Percentiles rank a stretch among this genome's conserved stretches.
Evolutionary conservation across 2,797 vertebrate species (phyloP).

Genomic region (Acipenser transmontanus): DNA sequence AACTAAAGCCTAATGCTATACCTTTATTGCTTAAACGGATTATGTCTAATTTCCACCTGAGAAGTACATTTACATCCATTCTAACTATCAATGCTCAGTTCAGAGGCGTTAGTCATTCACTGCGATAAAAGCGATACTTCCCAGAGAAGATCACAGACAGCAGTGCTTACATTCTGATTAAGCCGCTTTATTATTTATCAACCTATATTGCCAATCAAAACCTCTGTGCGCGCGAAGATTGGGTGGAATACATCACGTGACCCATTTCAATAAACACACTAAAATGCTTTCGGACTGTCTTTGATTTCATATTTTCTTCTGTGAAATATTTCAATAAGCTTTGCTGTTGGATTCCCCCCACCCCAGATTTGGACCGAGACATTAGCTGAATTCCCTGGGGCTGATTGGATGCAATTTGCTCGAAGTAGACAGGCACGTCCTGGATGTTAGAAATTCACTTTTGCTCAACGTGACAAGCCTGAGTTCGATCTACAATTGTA

Average conservation of each 20-base stretch:
- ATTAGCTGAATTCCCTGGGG: slow-evolving; percentile 94
- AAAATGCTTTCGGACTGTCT: slow-evolving; percentile 30
- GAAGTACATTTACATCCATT: too few relatives aligned
- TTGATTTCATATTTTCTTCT: slow-evolving; percentile 30
- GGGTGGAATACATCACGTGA: slow-evolving; percentile 5
- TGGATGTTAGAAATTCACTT: slow-evolving; percentile 97
- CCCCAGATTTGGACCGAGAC: slow-evolving; percentile 78
- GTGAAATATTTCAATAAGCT: slow-evolving; percentile 77
- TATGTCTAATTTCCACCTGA: too few relatives aligned
- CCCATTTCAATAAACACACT: slow-evolving; percentile 20
- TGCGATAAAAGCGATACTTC: too few relatives aligned
- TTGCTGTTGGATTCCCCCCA: slow-evolving; percentile 71
- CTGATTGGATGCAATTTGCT: slow-evolving; percentile 94
- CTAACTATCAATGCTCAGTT: too few relatives aligned
- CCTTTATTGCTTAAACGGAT: too few relatives aligned
- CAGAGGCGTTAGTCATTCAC: too few relatives aligned
- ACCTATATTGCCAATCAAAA: too few relatives aligned
- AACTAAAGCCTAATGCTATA: too few relatives aligned
- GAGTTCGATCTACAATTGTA: slow-evolving; percentile 97
- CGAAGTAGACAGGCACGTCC: slow-evolving; percentile 94
- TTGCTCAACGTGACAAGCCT: slow-evolving; percentile 92
- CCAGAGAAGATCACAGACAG: too few relatives aligned
- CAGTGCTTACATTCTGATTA: too few relatives aligned
- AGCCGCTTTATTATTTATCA: too few relatives aligned
- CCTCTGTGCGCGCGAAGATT: not conserved